Base-by-base conservation (phyloP, 2,797 vertebrate genomes). In the Carapus acus region DNA sequence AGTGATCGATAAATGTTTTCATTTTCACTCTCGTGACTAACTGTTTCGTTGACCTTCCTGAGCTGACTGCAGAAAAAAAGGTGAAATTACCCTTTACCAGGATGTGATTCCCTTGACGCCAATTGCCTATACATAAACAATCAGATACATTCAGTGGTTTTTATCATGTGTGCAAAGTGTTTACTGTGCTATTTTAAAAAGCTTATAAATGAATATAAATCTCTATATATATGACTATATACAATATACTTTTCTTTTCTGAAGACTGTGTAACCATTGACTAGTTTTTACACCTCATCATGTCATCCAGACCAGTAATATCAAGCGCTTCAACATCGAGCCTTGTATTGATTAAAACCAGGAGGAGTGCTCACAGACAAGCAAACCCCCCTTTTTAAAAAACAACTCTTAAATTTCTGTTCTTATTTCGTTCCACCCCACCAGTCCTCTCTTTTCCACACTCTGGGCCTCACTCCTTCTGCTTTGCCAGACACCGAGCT, bases 141-240 rank as follows among this genome's bases (percentile, higher is more conserved):
- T 86, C 94, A 91, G 87, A 94, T 90, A 93, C 91, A 93, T 92
- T 92, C 89, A 91, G 93, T 98, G 94, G 90, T 96, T 96, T 96
- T 91, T 95, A 94, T 93, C 93, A 94, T 92, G 91, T 96, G 93
- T 97, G 92, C 89, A 92, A 95, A 93, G 93, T 98, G 93, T 97
- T 96, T 95, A 92, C 91, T 96, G 93, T 98, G 92, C 92, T 95
- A 93, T 94, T 96, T 96, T 91, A 92, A 94, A 93, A 91, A 90
- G 90, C 93, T 89, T 91, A 89, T 94, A 91, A 89, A 91, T 87
- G 78, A 84, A 86, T 82, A 87, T 82, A 86, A 82, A 84, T 91
- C 89, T 88, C 89, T 90, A 91, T 86, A 79, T 79, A 68, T 83
- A 84, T 27, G 24, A 27, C 24, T 78, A 84, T 90, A 91, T 85